These are phyloP conservation scores for Calephelis virginiensis DNA, from an alignment of 1,140 invertebrate genomes.

Conservation along the genomic window DNA sequence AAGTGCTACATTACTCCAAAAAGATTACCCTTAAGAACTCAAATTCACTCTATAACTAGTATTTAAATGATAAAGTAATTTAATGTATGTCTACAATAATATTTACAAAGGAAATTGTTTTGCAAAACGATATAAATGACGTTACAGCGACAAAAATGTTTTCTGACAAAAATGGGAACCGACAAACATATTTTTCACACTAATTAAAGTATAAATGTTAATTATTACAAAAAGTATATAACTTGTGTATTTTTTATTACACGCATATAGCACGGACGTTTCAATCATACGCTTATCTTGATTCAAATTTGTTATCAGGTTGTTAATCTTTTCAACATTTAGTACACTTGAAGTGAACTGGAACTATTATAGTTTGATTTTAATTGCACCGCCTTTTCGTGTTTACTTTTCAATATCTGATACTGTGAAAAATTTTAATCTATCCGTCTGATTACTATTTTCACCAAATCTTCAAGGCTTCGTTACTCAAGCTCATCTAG, in stretches of 20 bases:
- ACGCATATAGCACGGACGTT: background rate
- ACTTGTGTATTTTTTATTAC: background rate
- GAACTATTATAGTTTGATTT: background rate
- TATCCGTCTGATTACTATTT: no score
- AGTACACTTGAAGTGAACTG: background rate
- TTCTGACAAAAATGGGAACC: background rate
- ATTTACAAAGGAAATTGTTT: background rate
- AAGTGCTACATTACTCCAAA: no score
- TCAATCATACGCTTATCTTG: constrained; percentile 1
- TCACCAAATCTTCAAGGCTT: no score
- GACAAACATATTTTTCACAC: background rate
- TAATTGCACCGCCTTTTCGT: background rate
- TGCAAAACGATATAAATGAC: background rate
- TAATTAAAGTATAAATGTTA: background rate
- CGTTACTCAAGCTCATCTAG: no score
- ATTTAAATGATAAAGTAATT: constrained; percentile 18
- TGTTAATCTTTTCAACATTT: constrained; percentile 3
- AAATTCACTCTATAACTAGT: background rate
- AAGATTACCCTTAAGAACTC: no score
- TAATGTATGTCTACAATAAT: background rate
- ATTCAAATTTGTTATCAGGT: constrained; percentile 2
- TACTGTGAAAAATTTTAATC: no score
- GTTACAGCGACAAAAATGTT: background rate
- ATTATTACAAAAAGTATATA: background rate
- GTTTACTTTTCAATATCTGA: no score